phyloP scores from a whole-genome alignment of 64 coral and sea anemone species.

The Montipora cactus region DNA sequence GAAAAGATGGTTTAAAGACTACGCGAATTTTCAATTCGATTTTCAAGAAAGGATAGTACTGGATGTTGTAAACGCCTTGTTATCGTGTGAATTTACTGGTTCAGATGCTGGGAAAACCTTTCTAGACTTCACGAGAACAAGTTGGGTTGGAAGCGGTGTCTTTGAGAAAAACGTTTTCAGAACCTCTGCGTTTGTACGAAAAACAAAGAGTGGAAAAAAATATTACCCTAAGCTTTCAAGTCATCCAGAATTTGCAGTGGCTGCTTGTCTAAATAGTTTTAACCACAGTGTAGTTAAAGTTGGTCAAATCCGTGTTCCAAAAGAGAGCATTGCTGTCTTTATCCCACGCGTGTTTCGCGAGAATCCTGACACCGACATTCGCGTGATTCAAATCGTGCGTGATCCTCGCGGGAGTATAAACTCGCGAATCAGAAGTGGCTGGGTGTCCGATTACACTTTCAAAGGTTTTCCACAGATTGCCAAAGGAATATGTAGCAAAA shows the following conservation, averaged over 20 bases:
- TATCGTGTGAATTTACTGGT: slow-evolving; percentile 45
- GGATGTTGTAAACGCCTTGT: slow-evolving; percentile 41
- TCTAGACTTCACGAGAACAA: not conserved
- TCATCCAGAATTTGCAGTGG: slow-evolving; percentile 29
- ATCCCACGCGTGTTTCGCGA: not conserved
- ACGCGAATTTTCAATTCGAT: not conserved
- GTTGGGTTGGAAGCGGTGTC: not conserved
- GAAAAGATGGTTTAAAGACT: slow-evolving; percentile 10
- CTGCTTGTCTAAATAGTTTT: slow-evolving; percentile 36
- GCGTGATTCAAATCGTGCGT: slow-evolving; percentile 48
- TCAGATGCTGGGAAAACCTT: slow-evolving; percentile 11
- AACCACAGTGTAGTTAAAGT: slow-evolving; percentile 65
- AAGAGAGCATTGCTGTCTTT: not conserved
- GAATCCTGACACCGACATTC: slow-evolving; percentile 42
- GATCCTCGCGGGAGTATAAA: slow-evolving; percentile 62
- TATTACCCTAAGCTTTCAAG: not conserved
- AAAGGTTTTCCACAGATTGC: not conserved
- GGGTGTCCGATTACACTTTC: slow-evolving; percentile 52
- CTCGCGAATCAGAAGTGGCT: slow-evolving; percentile 46
- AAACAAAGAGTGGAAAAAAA: not conserved
- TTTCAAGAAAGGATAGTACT: not conserved
- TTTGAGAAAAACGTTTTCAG: slow-evolving; percentile 46
- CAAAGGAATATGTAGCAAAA: slow-evolving; percentile 28
- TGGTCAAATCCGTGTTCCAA: slow-evolving; percentile 18
- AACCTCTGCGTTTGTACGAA: not conserved